Conservation (phyloP, 2,113 vertebrate species). For the Mobula hypostoma region DNA sequence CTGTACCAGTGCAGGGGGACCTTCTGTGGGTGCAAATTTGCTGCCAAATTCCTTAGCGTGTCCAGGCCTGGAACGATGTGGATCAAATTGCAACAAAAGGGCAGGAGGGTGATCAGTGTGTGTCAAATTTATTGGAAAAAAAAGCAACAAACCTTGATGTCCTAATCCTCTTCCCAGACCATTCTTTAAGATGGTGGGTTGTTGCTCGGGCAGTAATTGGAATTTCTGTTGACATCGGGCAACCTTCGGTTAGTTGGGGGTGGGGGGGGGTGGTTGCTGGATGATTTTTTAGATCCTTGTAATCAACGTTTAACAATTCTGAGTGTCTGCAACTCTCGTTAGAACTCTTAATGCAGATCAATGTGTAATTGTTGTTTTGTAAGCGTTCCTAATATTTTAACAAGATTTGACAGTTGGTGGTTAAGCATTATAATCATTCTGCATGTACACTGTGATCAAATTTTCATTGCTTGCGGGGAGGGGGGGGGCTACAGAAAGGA, state of each 20-base stretch:
- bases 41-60: background rate
- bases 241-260: too few relatives aligned
- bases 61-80: background rate
- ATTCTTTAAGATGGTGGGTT: too few relatives aligned
- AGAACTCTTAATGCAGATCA: background rate
- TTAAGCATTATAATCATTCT: background rate
- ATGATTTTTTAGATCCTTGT: too few relatives aligned
- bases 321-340: background rate
- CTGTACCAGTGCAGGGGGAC: slow-evolving; percentile 48
- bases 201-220: too few relatives aligned
- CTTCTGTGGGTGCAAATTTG: slow-evolving; percentile 38
- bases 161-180: too few relatives aligned
- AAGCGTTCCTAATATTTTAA: slow-evolving; percentile 22
- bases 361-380: background rate
- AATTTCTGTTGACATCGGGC: too few relatives aligned
- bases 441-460: background rate
- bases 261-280: too few relatives aligned
- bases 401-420: background rate
- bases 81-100: background rate
- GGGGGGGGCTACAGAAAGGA: background rate
- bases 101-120: background rate
- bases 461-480: background rate
- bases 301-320: too few relatives aligned
- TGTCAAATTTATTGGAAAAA: background rate
- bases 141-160: too few relatives aligned